phyloP scores from a whole-genome alignment of 2,888 invertebrate species.

The Acanthacorydalis orientalis region DNA sequence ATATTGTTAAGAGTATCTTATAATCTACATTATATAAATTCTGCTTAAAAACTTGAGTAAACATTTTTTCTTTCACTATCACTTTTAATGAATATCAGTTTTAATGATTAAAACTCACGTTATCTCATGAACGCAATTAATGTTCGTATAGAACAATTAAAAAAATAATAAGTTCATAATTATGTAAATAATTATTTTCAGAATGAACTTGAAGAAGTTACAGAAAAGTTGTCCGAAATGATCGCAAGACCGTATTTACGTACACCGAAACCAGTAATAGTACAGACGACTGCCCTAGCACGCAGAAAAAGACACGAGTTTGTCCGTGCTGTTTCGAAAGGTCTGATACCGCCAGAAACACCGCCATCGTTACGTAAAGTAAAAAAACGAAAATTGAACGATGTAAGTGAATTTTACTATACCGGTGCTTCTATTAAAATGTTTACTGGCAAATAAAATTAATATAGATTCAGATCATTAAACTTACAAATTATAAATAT shows the following conservation, averaged over 20 bases:
- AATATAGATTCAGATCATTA: too few relatives aligned
- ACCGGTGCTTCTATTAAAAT: neutral
- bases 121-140: neutral
- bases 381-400: constrained; percentile 26
- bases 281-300: constrained; percentile 39
- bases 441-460: neutral
- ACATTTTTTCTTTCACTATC: too few relatives aligned
- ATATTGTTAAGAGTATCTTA: too few relatives aligned
- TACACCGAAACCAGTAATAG: constrained; percentile 41
- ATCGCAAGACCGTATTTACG: constrained; percentile 43
- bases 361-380: constrained; percentile 37
- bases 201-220: constrained; percentile 48
- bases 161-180: neutral
- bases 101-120: too few relatives aligned
- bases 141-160: neutral
- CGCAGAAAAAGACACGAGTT: constrained; percentile 44
- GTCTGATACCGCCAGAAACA: constrained; percentile 38
- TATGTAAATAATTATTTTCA: constrained; percentile 16
- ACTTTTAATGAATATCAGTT: too few relatives aligned
- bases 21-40: too few relatives aligned
- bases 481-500: too few relatives aligned
- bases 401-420: constrained; percentile 20
- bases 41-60: too few relatives aligned
- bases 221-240: constrained; percentile 47
- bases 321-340: constrained; percentile 39